Base-by-base conservation (phyloP, 2,797 vertebrate species). In the Astyanax mexicanus region DNA sequence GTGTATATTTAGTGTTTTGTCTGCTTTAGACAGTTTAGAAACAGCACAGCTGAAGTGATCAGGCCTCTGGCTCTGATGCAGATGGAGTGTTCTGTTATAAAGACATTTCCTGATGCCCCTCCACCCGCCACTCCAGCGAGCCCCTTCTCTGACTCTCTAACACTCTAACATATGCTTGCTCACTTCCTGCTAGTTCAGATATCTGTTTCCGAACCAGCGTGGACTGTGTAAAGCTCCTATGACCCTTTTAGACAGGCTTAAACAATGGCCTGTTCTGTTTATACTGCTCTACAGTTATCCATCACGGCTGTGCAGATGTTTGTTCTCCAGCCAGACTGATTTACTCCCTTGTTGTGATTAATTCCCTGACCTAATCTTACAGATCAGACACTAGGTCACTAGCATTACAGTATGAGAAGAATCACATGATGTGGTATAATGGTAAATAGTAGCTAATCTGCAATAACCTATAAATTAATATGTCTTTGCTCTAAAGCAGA, bases 161-260 rank as follows among this genome's bases (percentile, higher is more conserved):
- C 65, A 40, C 57, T 61, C 29, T 65, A 58, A 29, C 66, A 55
- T 83, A 66, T 80, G 69, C 21, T 35, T 74, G 79, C 55, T 70
- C 47, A 23, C 65, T 88, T 90, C 89, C 88, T 86, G 84, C 74
- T 10, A 40, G 29, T 51, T 74, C 17, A 61, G 47, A 65, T 38
- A 42, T 11, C 37, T 58, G 12, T 60, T 44, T 55, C 37, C 65
- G 35, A 45, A 68, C 74, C 47, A 40, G n/a, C 23, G 38, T 58
- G 11, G 19, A 17, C 52, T 8, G 38, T 42, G 65, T 19, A 11
- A 45, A 68, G 19, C n/a, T 13, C 37, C 52, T 35, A 1, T 54
- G 38, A 45, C 11, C 5, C 4, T 42, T 37, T 72, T 68, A 32
- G 38, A 13, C 42, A 23, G 15, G 13, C 12, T 58, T 35, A 47